Evolutionary conservation across 2,888 invertebrate species (phyloP).

Genomic region (Elaeidobius kamerunicus): DNA sequence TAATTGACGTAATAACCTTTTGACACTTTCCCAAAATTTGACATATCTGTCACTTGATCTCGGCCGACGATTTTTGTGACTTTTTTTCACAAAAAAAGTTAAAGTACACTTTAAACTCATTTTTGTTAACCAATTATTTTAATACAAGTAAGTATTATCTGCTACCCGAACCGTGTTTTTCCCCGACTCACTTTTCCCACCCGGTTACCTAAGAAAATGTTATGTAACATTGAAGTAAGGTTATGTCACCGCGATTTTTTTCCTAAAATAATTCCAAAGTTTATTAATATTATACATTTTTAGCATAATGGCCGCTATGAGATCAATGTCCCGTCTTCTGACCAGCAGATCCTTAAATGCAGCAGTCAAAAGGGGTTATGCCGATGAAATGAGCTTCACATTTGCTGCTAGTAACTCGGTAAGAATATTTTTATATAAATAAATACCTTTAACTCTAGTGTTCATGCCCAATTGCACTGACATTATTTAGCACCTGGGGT

Average conservation of each 20-base stretch:
- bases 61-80: not conserved
- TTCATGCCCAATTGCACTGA: no score
- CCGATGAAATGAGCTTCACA: constrained; percentile 82
- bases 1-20: no score
- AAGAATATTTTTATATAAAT: no score
- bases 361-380: constrained; percentile 59
- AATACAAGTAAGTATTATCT: not conserved
- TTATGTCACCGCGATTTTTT: constrained; percentile 4
- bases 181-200: not conserved
- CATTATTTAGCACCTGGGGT: no score
- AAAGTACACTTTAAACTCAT: not conserved
- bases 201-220: not conserved
- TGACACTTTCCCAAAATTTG: no score
- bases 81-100: not conserved
- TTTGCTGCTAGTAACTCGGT: constrained; percentile 90
- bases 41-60: not conserved
- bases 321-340: constrained; percentile 47
- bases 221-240: constrained; percentile 14
- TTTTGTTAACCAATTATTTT: not conserved
- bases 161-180: no score
- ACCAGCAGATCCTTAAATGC: constrained; percentile 43
- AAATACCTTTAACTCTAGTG: no score
- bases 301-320: constrained; percentile 46
- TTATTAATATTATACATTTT: constrained; percentile 2
- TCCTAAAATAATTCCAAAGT: not conserved